These are phyloP conservation scores for Nomada lathburiana DNA, from an alignment of 2,888 invertebrate genomes.

Conservation along the genomic window DNA sequence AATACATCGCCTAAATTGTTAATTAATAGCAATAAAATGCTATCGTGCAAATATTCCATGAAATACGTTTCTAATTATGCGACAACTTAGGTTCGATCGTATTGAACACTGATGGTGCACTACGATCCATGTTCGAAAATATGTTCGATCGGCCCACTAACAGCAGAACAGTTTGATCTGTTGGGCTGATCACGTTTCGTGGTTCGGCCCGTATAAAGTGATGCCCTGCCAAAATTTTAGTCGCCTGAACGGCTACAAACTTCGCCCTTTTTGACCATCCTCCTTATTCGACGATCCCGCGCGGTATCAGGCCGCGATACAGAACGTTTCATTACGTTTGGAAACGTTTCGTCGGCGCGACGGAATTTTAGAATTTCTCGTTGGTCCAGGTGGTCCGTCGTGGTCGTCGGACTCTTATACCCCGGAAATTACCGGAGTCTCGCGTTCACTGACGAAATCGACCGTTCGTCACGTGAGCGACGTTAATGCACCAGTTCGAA, in stretches of 20 bases:
- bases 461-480: slow-evolving; percentile 26
- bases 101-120: no score
- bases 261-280: no score
- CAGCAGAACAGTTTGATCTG: no score
- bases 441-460: not conserved
- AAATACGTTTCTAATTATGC: no score
- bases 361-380: not conserved
- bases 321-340: not conserved
- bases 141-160: no score
- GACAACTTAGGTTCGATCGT: no score
- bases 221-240: not conserved
- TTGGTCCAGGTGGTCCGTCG: not conserved
- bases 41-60: no score
- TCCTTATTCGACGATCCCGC: not conserved
- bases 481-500: slow-evolving; percentile 17
- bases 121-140: no score
- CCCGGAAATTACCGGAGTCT: slow-evolving; percentile 9
- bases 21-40: no score
- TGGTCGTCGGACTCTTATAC: not conserved
- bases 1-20: no score
- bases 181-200: no score
- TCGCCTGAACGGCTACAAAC: not conserved
- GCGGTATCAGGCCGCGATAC: not conserved
- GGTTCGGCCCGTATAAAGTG: no score
- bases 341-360: not conserved